These are phyloP conservation scores for Oplegnathus fasciatus DNA, from an alignment of 2,113 vertebrate genomes.

Conservation along the genomic window DNA sequence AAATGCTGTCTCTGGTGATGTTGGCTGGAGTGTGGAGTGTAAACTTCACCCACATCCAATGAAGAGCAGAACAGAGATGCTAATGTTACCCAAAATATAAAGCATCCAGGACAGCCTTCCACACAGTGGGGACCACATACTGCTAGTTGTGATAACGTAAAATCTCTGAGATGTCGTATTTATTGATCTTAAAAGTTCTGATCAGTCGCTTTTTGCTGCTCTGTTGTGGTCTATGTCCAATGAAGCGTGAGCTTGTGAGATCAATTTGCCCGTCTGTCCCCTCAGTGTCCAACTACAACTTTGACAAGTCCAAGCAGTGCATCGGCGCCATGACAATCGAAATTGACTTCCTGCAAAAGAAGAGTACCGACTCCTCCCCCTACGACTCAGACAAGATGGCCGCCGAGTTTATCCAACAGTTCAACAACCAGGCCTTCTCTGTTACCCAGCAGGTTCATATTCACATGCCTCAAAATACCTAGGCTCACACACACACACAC, in stretches of 20 bases:
- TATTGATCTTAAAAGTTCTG: background rate
- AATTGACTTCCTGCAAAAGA: constrained; percentile 98
- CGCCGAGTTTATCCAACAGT: constrained; percentile 96
- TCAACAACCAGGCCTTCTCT: constrained; percentile 95
- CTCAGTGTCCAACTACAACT: constrained; percentile 91
- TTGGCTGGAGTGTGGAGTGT: too few relatives aligned
- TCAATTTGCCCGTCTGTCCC: background rate
- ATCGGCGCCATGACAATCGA: constrained; percentile 97
- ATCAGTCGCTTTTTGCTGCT: background rate
- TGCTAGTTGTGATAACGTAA: too few relatives aligned
- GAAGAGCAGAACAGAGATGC: too few relatives aligned
- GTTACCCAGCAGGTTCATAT: constrained; percentile 93
- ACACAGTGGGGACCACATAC: too few relatives aligned
- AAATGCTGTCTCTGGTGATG: too few relatives aligned
- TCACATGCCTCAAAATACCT: background rate
- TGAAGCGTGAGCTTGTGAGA: background rate
- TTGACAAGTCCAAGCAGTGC: constrained; percentile 98
- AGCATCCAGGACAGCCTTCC: too few relatives aligned
- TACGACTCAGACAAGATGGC: constrained; percentile 99
- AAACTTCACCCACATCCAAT: too few relatives aligned
- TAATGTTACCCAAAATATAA: too few relatives aligned
- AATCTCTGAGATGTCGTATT: background rate
- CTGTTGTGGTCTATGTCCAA: background rate
- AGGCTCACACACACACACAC: too few relatives aligned
- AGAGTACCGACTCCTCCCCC: constrained; percentile 94